Evolutionary conservation across 2,113 vertebrate species (phyloP), one percentile per base, ranked within the genome.

Genomic region (Pao palembangensis): DNA sequence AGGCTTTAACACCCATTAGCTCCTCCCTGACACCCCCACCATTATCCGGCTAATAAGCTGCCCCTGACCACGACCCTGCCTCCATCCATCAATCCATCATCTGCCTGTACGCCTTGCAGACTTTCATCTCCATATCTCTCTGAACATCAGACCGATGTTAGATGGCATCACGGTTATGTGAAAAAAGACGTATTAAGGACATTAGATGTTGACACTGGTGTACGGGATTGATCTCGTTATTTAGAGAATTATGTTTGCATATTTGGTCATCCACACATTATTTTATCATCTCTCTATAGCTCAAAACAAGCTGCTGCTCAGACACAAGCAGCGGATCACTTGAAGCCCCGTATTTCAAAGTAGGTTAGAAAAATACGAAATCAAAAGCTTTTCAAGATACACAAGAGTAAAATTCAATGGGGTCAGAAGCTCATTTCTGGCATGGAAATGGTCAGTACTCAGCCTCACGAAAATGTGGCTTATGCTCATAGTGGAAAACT

Each of bases 1-100:
- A 79, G 79, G 65, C 71, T 61, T 65, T 72, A 76, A 72, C 69
- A 79, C 65, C 53, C 56, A 65, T 77, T 61, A 66, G 55, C 41
- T 54, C 55, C 57, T 59, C 63, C 55, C 55, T 51, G 64, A 58
- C 67, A 65, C 61, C 31, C 67, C 67, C 65, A 60, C 60, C 42
- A 47, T 85, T 58, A 64, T 41, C 46, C 28, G 13, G 47, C 47
- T 57, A 48, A 10, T 41, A 48, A 80, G 20, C 43, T 55, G 51
- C 54, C 55, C 59, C 54, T 49, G 17, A 64, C 49, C 28, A 20
- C 68, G 20, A 51, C 53, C 55, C 47, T 54, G 51, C 66, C 69
- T 67, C 42, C 64, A 76, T 82, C 75, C 67, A 77, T 82, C 76
- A 72, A 46, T 62, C 64, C 41, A 31, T 54, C 69, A 58, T 60